Evolutionary conservation across 2,113 vertebrate genomes (phyloP).

Genomic region (Psittacus erithacus): DNA sequence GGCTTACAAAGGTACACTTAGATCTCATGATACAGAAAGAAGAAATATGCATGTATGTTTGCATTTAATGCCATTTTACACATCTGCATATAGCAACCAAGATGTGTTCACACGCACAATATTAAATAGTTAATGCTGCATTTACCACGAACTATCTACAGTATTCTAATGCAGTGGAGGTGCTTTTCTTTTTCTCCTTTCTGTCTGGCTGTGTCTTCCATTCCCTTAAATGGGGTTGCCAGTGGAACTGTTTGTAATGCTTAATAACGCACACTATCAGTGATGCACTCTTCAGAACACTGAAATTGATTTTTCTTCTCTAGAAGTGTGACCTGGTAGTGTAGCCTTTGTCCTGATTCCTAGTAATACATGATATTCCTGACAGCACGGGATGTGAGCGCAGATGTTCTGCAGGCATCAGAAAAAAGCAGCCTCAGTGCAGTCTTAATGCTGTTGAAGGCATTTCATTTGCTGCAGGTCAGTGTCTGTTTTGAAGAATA

Average conservation of each 20-base stretch:
- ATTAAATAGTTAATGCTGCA: not conserved
- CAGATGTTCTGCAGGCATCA: constrained; percentile 6
- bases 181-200: not conserved
- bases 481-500: not conserved
- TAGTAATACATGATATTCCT: not conserved
- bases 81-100: not conserved
- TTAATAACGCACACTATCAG: constrained; percentile 20
- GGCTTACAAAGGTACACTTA: not conserved
- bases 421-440: not conserved
- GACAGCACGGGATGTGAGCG: not conserved
- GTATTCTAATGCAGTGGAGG: not conserved
- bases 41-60: not conserved
- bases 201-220: not conserved
- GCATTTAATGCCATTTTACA: not conserved
- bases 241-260: not conserved
- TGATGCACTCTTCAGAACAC: not conserved
- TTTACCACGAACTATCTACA: not conserved
- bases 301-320: constrained; percentile 42
- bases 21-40: fast-evolving
- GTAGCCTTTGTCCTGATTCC: constrained; percentile 19
- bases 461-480: constrained; percentile 39
- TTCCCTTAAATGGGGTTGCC: not conserved
- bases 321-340: not conserved
- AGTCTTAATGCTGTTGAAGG: not conserved
- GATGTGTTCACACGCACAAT: not conserved